phyloP scores from a whole-genome alignment of 2,888 invertebrate species.

The Polylopha cassiicola region DNA sequence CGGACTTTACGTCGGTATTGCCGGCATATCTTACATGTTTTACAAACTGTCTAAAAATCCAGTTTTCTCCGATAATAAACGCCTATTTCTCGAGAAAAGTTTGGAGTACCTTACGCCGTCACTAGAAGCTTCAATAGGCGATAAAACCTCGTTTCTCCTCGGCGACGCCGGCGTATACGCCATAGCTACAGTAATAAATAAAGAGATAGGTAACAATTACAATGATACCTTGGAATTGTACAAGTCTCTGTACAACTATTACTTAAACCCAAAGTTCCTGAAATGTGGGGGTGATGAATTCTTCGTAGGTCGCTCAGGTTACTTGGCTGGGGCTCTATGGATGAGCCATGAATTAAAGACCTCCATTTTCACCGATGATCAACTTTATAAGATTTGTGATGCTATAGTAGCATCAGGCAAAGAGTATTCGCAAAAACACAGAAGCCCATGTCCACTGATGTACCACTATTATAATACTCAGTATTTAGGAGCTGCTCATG shows the following conservation, averaged over 20 bases:
- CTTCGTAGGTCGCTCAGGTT: slow-evolving; percentile 91
- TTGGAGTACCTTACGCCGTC: slow-evolving; percentile 80
- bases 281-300: slow-evolving; percentile 88
- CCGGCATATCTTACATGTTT: slow-evolving; percentile 87
- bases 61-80: slow-evolving; percentile 57
- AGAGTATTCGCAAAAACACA: slow-evolving; percentile 78
- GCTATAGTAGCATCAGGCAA: slow-evolving; percentile 84
- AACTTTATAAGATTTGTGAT: slow-evolving; percentile 81
- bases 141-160: slow-evolving; percentile 84
- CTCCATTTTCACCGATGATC: slow-evolving; percentile 56
- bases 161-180: slow-evolving; percentile 88
- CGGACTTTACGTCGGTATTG: slow-evolving; percentile 82
- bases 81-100: slow-evolving; percentile 75
- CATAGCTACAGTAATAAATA: slow-evolving; percentile 80
- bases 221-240: slow-evolving; percentile 51
- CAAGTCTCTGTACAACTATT: slow-evolving; percentile 53
- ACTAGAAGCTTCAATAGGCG: slow-evolving; percentile 74
- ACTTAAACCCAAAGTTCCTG: slow-evolving; percentile 69
- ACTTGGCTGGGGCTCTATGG: slow-evolving; percentile 86
- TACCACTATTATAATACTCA: slow-evolving; percentile 85
- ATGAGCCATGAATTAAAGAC: slow-evolving; percentile 76
- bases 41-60: slow-evolving; percentile 80
- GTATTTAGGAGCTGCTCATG: slow-evolving; percentile 84
- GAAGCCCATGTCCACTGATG: slow-evolving; percentile 83
- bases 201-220: slow-evolving; percentile 64